phyloP scores from a whole-genome alignment of 2,113 vertebrate species.

The Balaenoptera acutorostrata region DNA sequence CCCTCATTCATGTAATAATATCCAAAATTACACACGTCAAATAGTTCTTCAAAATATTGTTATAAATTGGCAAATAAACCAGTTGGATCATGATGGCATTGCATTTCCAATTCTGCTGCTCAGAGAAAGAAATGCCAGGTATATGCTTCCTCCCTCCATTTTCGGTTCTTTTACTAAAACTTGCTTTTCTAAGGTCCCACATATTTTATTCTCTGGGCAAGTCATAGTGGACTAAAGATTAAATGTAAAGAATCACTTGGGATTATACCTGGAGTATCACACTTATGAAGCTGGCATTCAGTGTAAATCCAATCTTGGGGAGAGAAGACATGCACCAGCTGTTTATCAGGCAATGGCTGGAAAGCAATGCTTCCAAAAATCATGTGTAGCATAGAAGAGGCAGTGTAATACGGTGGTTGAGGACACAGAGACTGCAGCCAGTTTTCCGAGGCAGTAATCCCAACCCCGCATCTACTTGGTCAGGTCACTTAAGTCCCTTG shows the following conservation, averaged over 20 bases:
- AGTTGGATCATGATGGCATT: background rate
- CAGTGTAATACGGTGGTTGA: rapidly evolving
- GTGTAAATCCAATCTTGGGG: rapidly evolving
- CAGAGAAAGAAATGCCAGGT: background rate
- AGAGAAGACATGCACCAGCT: background rate
- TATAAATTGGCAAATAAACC: background rate
- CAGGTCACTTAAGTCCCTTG: background rate
- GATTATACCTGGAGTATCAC: background rate
- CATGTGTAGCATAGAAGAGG: background rate
- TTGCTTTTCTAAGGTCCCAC: background rate
- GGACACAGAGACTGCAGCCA: background rate
- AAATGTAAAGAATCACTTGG: background rate
- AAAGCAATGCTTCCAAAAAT: background rate
- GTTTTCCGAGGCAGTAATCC: background rate
- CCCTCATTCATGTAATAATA: background rate
- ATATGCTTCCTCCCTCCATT: rapidly evolving
- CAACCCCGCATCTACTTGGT: rapidly evolving
- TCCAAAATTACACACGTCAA: background rate
- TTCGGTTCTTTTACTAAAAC: background rate
- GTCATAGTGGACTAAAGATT: background rate
- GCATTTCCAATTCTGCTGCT: background rate
- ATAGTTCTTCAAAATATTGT: background rate
- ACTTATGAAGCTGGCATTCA: background rate
- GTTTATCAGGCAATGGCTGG: background rate
- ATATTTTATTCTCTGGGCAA: background rate